These are phyloP conservation scores for Strigamia maritima DNA, from an alignment of 2,888 invertebrate genomes.

Conservation along the genomic window DNA sequence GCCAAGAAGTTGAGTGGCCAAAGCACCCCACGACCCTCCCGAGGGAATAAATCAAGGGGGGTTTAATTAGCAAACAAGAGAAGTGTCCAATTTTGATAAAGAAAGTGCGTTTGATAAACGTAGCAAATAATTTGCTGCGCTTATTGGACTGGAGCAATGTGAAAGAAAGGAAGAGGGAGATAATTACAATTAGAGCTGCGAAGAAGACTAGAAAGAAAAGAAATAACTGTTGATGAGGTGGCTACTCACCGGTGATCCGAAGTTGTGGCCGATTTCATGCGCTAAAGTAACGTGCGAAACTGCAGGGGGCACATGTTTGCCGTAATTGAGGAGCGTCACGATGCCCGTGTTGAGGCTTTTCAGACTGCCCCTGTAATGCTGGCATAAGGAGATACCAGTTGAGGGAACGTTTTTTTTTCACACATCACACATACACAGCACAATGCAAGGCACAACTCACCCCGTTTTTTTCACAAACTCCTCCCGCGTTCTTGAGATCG, in stretches of 20 bases:
- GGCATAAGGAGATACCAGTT: slow-evolving; percentile 45
- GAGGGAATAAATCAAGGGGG: background rate
- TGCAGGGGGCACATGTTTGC: slow-evolving; percentile 95
- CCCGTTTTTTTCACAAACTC: slow-evolving; percentile 96
- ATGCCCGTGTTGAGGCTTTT: slow-evolving; percentile 97
- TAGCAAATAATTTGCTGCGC: background rate
- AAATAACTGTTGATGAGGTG: background rate
- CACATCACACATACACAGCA: background rate
- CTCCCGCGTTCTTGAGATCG: slow-evolving; percentile 91
- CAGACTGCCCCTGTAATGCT: slow-evolving; percentile 89
- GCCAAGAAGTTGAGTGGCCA: slow-evolving; percentile 34
- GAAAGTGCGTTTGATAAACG: slow-evolving; percentile 11
- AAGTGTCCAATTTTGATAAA: slow-evolving; percentile 6
- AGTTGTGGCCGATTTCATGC: slow-evolving; percentile 99
- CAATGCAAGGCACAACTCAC: slow-evolving; percentile 58
- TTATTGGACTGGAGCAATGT: slow-evolving; percentile 32
- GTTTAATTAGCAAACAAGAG: slow-evolving; percentile 34
- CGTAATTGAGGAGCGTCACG: slow-evolving; percentile 95
- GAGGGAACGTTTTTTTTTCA: background rate
- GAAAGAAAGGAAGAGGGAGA: background rate
- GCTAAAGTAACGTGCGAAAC: slow-evolving; percentile 97
- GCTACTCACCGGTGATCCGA: slow-evolving; percentile 84
- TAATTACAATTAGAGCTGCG: background rate
- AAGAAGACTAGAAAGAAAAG: slow-evolving; percentile 10
- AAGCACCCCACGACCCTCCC: background rate